Base-by-base conservation (phyloP, 2,113 vertebrate species). In the Corynorhinus townsendii region DNA sequence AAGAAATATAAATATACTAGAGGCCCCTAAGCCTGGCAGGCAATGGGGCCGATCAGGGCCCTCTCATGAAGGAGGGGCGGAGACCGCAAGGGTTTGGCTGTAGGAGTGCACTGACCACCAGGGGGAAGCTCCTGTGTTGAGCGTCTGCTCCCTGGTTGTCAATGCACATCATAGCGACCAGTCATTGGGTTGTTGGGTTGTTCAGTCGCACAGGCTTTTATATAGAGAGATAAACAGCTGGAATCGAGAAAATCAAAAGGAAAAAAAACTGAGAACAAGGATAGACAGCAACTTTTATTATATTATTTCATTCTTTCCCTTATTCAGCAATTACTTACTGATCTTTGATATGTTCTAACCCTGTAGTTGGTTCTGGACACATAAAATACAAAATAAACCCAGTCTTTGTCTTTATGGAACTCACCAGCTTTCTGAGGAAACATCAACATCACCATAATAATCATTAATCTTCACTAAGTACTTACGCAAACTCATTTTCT, bases 1-100 rank as follows among this genome's bases (percentile, higher is more conserved):
- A 19, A 22, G 52, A 92, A 83, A 77, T 43, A 2, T 19, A 87
- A 38, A 47, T 38, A 64, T 26, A n/a, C 26, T 62, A 62, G 11
- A 62, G 59, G 26, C 59, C 20, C 59, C 59, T 62, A 1, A 11
- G 59, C 26, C 59, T 62, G 59, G 59, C 26, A 24, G 28, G 10
- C 11, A 1, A 28, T 62, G 59, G 59, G 24, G 26, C 4, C 59
- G 0, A 62, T 62, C 59, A 62, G 59, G 26, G 26, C 59, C 26
- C 4, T 62, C 10, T 28, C 0, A 0, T 0, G 3, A 62, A 26
- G 4, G 22, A 1, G 56, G 9, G 59, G 4, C 0, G 4, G 11
- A 11, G 24, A 56, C 20, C 20, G 10, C 4, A 0, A 26, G 10
- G 12, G 59, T 1, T 62, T 62, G 59, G 59, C 26, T 28, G 59